Conservation (phyloP, 1,140 invertebrate species). For the Cotesia vestalis region DNA sequence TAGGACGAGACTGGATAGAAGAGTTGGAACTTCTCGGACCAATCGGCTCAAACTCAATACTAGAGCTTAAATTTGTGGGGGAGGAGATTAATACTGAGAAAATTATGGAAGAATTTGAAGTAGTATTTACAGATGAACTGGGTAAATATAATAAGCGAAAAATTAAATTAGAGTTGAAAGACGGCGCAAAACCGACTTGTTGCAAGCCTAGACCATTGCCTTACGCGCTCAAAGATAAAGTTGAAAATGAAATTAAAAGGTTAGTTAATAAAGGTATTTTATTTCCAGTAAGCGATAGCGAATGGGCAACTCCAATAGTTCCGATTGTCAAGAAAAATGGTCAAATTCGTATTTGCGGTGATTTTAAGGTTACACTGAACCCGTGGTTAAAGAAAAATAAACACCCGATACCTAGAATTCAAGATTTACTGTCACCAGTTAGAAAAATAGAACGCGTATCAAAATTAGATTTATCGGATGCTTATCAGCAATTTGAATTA, state of each 20-base stretch:
- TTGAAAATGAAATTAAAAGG: constrained; percentile 45
- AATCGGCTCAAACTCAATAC: not conserved
- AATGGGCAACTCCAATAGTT: constrained; percentile 57
- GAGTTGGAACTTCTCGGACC: constrained; percentile 11
- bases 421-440: constrained; percentile 55
- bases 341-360: constrained; percentile 49
- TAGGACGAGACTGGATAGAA: constrained; percentile 29
- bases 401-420: constrained; percentile 51
- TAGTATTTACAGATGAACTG: constrained; percentile 27
- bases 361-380: constrained; percentile 61
- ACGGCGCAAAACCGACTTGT: constrained; percentile 45
- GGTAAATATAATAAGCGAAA: constrained; percentile 32
- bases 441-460: constrained; percentile 46
- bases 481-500: constrained; percentile 51
- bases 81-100: not conserved
- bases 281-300: constrained; percentile 45
- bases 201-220: constrained; percentile 45
- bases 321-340: constrained; percentile 45
- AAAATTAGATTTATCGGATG: constrained; percentile 52
- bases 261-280: constrained; percentile 46
- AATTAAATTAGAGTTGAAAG: constrained; percentile 35
- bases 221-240: constrained; percentile 43
- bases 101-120: constrained; percentile 23
- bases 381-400: constrained; percentile 44
- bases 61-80: constrained; percentile 20